Evolutionary conservation across 2,113 vertebrate species (phyloP), one percentile per base, ranked within the genome.

Genomic region (Catharus minimus): DNA sequence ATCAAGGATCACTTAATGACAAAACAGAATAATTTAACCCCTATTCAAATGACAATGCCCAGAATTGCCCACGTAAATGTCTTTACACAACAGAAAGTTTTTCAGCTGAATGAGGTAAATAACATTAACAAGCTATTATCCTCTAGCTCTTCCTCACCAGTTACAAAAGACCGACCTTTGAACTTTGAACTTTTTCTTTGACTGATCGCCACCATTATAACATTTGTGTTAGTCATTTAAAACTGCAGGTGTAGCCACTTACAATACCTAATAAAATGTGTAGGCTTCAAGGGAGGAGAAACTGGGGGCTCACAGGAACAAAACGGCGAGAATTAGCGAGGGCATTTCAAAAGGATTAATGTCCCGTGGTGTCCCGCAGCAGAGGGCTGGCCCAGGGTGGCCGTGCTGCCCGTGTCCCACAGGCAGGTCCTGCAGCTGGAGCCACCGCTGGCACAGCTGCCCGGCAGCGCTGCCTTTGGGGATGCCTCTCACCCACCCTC

Each of bases 211-310:
- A 97, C 97, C 97, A 97, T 95, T 98, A 97, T 97, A 98, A 98
- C 98, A 92, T 82, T 98, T 98, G 98, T 94, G 97, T 97, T 96
- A 98, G 91, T 95, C 96, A 96, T 98, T 98, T 98, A 98, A 97
- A 98, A 95, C 98, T 50, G 98, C 98, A 99, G 98, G 98, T 99
- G 99, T 98, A 98, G 97, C 97, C 98, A 94, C 97, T 98, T 97
- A 98, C 97, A 96, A 98, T 93, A 86, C 96, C 97, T 97, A 96
- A 98, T 98, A 98, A 98, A 99, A 96, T 20, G 95, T 76, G 90
- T 73, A 65, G 93, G 91, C 88, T 89, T 88, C 79, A 5, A 87
- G 88, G 79, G 90, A 90, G 82, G 84, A 87, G 79, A 94, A 92
- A 93, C 85, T 38, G 58, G 22, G 81, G 73, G 93, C 65, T 85